Base-by-base conservation (phyloP, 2,113 vertebrate species). In the Triplophysa dalaica region DNA sequence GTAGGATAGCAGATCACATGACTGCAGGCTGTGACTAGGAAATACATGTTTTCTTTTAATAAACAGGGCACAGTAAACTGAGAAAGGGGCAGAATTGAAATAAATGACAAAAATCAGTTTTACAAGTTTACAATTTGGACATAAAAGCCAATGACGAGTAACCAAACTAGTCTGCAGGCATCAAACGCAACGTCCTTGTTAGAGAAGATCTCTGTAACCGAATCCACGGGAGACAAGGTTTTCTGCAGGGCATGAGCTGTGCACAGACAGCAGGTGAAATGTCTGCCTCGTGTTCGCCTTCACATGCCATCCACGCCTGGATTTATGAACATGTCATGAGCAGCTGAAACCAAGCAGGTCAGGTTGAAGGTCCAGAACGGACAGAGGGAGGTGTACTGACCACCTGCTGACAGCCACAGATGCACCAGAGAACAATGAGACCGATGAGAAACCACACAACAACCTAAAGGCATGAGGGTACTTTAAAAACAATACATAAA, bases 261-360 rank as follows among this genome's bases (percentile, higher is more conserved):
- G 66, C 66, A 61, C 66, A 69, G 77, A 70, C 72, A 76, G 70
- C 83, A 80, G 74, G 78, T 75, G 78, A 85, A 74, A 33, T 77
- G 77, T 80, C 74, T 61, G 62, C 81, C 13, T 64, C 81, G 45
- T 67, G 78, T 82, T 68, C 62, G 76, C 65, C 65, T 82, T 82
- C 74, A 63, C 67, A 79, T 76, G 66, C 77, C 56, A 65, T 77
- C 54, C 54, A 79, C 56, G 73, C 70, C 62, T 80, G 84, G 77
- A 85, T 82, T 82, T 82, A 85, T 85, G 78, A 77, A 75, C 70
- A 73, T 80, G 74, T 77, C 77, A 82, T 52, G 72, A 80, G 67
- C 77, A 61, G 73, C 60, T 78, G 81, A 82, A 80, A 69, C 66
- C 77, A 56, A 67, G 77, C 83, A 70, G 83, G 72, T 73, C 80